Base-by-base conservation (phyloP, 2,797 vertebrate genomes). In the Botia almorhae region DNA sequence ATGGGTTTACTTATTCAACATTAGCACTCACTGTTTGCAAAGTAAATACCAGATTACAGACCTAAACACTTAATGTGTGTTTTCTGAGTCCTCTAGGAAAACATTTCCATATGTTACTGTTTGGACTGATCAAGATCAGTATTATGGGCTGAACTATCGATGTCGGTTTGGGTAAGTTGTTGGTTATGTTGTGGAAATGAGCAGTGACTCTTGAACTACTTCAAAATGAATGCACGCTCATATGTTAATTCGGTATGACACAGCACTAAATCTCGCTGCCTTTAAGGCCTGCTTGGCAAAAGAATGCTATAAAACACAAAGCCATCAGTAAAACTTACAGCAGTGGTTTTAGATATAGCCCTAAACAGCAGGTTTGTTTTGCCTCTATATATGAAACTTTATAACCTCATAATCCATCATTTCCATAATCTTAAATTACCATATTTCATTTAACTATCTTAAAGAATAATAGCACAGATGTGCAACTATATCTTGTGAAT, bases 241-340 rank as follows among this genome's bases (percentile, higher is more conserved):
- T 78, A 75, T 85, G 76, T 85, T 76, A 65, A 69, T 81, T 78
- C 14, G 55, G 87, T 83, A 85, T 84, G 87, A 85, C 82, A 74
- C 74, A 69, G 86, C 83, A 80, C 82, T 88, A 89, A 88, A 90
- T 89, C 76, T 21, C 51, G 83, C 73, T 12, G 82, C 61, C 84
- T 89, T 88, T 91, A 72, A 84, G 83, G 86, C 87, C 80, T 85
- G 83, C 70, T 61, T 87, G 87, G 76, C 64, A 70, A 4, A 72
- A 63, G 43, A 13, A 58, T 50, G 72, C 53, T 26, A 69, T 70
- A 71, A 74, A 81, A 63, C 48, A 80, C 69, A 36, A 36, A 78
- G 74, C 69, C 58, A 69, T 10, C 71, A 79, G 80, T 36, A 78
- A 72, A 69, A 26, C 63, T 43, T 48, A 39, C 13, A 43, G 58